These are phyloP conservation scores for Bradypodion ventrale DNA, from an alignment of 2,797 vertebrate species.

Conservation along the genomic window DNA sequence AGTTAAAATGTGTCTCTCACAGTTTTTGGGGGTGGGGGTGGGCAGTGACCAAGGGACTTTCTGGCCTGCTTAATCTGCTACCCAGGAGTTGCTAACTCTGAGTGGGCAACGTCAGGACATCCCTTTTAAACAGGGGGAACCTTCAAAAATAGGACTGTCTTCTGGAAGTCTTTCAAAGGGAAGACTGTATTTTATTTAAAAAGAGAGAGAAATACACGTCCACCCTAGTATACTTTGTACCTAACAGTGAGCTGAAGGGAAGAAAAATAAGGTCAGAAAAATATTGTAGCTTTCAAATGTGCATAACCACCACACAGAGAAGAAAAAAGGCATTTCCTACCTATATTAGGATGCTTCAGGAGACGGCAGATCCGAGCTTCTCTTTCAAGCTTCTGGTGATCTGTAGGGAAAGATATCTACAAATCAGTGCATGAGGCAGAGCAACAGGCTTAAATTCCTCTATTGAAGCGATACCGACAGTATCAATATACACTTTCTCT, in stretches of 20 bases:
- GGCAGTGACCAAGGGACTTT: no score
- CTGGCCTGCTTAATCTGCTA: no score
- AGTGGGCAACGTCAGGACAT: no score
- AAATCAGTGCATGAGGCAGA: not conserved
- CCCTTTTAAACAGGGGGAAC: no score
- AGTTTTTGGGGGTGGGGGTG: no score
- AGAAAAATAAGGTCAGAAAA: not conserved
- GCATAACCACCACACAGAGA: accelerated
- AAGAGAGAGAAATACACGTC: no score
- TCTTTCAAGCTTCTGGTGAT: conserved; percentile 95
- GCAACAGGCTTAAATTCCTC: not conserved
- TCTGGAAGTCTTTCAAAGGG: no score
- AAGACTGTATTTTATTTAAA: no score
- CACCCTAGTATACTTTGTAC: no score
- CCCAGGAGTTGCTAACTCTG: no score
- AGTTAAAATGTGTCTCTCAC: no score
- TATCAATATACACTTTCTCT: not conserved
- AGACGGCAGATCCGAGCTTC: conserved; percentile 96
- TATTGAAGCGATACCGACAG: not conserved
- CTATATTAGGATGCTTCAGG: conserved; percentile 85
- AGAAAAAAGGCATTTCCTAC: conserved; percentile 55
- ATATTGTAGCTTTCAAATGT: accelerated
- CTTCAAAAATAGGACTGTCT: no score
- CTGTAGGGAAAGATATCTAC: conserved; percentile 74
- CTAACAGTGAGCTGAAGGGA: not conserved